phyloP scores from a whole-genome alignment of 1,140 invertebrate species.

The Pemphigus obesinymphae region DNA sequence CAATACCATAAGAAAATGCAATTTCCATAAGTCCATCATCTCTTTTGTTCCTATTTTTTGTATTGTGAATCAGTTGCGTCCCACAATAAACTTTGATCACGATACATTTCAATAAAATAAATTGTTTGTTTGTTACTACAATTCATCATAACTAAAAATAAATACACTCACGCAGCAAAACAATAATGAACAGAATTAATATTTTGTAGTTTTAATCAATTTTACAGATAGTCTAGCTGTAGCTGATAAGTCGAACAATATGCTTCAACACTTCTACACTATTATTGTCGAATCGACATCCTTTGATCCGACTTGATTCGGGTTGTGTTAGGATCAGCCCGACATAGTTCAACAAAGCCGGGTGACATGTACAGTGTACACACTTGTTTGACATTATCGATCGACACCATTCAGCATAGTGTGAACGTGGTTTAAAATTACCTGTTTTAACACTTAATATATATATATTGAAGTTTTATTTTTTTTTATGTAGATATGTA shows the following conservation, averaged over 20 bases:
- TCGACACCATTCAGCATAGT: neutral
- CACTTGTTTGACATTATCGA: neutral
- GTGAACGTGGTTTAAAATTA: neutral
- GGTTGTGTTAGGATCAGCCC: neutral
- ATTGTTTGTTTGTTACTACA: slow-evolving; percentile 31
- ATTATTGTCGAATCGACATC: neutral
- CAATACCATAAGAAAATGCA: slow-evolving; percentile 36
- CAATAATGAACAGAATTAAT: too few species aligned
- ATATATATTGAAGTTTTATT: too few species aligned
- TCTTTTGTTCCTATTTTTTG: slow-evolving; percentile 43
- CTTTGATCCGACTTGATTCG: neutral
- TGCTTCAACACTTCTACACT: neutral
- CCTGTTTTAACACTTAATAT: too few species aligned
- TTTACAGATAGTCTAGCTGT: too few species aligned
- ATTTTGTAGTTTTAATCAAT: too few species aligned
- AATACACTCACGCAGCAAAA: neutral
- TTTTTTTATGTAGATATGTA: too few species aligned
- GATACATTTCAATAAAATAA: slow-evolving; percentile 40
- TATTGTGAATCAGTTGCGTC: slow-evolving; percentile 25
- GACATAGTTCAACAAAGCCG: neutral
- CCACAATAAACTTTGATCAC: slow-evolving; percentile 41
- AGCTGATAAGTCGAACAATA: too few species aligned
- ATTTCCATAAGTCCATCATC: slow-evolving; percentile 43
- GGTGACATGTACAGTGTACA: neutral
- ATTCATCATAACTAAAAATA: slow-evolving; percentile 28